A percentile compares a stretch with the other conserved stretches of the same genome.
These are phyloP conservation scores for Gracilinanus agilis DNA, from an alignment of 2,113 vertebrate species.

Conservation along the genomic window DNA sequence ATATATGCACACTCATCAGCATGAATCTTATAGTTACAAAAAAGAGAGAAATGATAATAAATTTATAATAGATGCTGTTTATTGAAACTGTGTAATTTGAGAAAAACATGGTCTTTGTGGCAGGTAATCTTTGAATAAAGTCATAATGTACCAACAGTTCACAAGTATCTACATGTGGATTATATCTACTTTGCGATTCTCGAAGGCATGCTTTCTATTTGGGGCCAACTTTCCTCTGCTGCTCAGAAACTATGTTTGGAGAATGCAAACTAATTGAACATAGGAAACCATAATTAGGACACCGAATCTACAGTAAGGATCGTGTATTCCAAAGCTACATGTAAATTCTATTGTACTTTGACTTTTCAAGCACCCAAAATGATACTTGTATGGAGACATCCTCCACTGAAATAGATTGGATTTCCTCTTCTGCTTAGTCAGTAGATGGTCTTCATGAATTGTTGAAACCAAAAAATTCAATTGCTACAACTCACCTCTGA, in stretches of 20 bases:
- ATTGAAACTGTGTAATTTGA: not conserved
- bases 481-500: not conserved
- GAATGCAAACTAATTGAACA: not conserved
- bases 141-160: not conserved
- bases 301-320: not conserved
- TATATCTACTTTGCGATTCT: not conserved
- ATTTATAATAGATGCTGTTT: not conserved
- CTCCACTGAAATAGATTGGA: not conserved
- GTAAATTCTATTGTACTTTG: not conserved
- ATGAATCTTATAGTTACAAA: not conserved
- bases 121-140: not conserved
- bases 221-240: not conserved
- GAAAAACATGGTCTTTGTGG: not conserved
- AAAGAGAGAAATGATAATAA: not conserved
- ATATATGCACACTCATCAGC: not conserved
- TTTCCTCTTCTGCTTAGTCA: not conserved
- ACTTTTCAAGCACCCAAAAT: not conserved
- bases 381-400: not conserved
- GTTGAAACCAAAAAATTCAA: not conserved
- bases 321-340: not conserved
- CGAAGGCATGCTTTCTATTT: not conserved
- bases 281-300: not conserved
- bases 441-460: not conserved
- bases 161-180: not conserved
- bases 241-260: not conserved